Base-by-base conservation (phyloP, 2,113 vertebrate species). In the Riparia riparia region DNA sequence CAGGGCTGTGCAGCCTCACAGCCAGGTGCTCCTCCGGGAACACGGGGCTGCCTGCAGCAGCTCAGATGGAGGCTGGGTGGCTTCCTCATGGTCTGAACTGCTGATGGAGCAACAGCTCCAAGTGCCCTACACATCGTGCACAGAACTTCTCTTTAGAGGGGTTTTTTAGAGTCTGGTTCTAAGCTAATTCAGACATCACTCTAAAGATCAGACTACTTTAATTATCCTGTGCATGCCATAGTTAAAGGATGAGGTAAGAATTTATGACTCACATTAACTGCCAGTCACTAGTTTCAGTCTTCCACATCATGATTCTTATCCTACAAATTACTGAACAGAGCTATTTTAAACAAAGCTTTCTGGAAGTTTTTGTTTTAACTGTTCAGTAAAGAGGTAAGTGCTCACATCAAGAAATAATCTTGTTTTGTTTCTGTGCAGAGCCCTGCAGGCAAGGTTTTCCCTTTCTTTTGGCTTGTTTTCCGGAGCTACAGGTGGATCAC, bases 171-270 rank as follows among this genome's bases (percentile, higher is more conserved):
- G 78, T 80, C 41, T 64, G 49, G 53, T 71, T 78, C 73, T 81
- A 86, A 91, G 83, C 83, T 91, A 78, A 90, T 69, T 90, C 95
- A 94, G 96, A 92, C 78, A 95, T 95, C 94, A 81, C 82, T 90
- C 31, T 57, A 86, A 95, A 97, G 94, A 96, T 94, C 91, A 82
- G 70, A 45, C 87, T 95, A 82, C 92, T 95, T 97, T 97, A 97
- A 97, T 97, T 96, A 93, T 64, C 93, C 77, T 72, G 82, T 74
- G 63, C 44, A 77, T 53, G 95, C 79, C 90, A 93, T 85, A 94
- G 82, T 82, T 96, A 39, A 89, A 88, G 72, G 80, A 82, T 97
- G 89, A 95, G 82, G 92, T 97, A 96, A 95, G 83, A 90, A 91
- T 97, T 96, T 96, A 80, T 96, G 93, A 96, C 70, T 97, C 73